A percentile compares a stretch with the other conserved stretches of the same genome.
These are phyloP conservation scores for Lampris incognitus DNA, from an alignment of 2,113 vertebrate species.

Conservation along the genomic window DNA sequence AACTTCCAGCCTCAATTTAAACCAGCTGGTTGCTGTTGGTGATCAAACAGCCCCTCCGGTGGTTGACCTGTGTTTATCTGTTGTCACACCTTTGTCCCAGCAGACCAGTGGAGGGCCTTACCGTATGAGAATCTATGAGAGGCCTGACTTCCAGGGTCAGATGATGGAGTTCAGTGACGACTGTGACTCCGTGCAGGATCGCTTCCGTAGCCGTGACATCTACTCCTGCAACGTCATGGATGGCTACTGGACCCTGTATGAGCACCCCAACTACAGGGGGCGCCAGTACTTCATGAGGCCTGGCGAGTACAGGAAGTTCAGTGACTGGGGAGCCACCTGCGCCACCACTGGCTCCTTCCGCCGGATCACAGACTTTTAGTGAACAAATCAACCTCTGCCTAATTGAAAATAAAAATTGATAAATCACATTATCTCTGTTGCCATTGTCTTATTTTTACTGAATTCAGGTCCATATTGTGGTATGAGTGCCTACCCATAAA, in stretches of 20 bases:
- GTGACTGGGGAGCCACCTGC: slow-evolving; percentile 35
- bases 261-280: slow-evolving; percentile 52
- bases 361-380: slow-evolving; percentile 39
- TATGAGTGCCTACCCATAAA: too few relatives aligned
- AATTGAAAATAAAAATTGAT: slow-evolving; percentile 23
- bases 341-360: slow-evolving; percentile 30
- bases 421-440: not conserved
- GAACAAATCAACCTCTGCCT: slow-evolving; percentile 12
- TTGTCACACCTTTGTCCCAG: not conserved
- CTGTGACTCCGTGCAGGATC: slow-evolving; percentile 59
- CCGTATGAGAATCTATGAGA: slow-evolving; percentile 53
- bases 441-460: not conserved
- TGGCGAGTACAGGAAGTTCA: slow-evolving; percentile 39
- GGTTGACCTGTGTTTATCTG: not conserved
- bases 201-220: slow-evolving; percentile 57
- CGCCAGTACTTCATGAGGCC: slow-evolving; percentile 33
- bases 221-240: slow-evolving; percentile 65
- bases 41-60: not conserved
- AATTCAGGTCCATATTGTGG: not conserved
- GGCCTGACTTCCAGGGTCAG: slow-evolving; percentile 65
- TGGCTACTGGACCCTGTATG: slow-evolving; percentile 66
- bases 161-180: slow-evolving; percentile 64
- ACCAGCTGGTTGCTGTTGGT: too few relatives aligned
- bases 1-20: too few relatives aligned
- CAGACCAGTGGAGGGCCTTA: slow-evolving; percentile 29